Percentiles rank a stretch among this genome's conserved stretches.
Evolutionary conservation across 2,797 vertebrate genomes (phyloP).

Genomic region (Podarcis siculus): DNA sequence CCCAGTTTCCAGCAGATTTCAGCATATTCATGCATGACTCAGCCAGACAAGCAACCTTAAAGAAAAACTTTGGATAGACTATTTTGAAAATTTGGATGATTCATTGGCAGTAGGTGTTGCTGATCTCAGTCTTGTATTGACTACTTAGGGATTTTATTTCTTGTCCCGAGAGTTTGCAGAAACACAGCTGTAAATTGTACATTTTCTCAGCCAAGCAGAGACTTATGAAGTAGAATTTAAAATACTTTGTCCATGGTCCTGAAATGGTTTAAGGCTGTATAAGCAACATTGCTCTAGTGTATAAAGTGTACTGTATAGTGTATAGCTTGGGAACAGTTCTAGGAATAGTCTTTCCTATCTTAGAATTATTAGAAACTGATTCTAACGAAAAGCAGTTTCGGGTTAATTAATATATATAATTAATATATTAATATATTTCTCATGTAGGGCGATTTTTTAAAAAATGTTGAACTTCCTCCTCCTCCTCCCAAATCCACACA

Average conservation of each 20-base stretch:
- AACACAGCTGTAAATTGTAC: neutral
- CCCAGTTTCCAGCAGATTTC: neutral
- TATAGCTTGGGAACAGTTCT: too few relatives aligned
- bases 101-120: neutral
- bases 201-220: neutral
- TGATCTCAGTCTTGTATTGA: too few relatives aligned
- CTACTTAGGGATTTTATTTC: neutral
- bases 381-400: neutral
- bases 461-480: neutral
- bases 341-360: neutral
- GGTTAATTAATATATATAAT: neutral
- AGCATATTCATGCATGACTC: neutral
- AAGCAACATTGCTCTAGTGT: neutral
- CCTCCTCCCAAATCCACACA: too few relatives aligned
- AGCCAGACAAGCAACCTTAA: neutral
- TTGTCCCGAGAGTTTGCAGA: neutral
- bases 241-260: neutral
- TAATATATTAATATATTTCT: neutral
- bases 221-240: neutral
- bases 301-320: too few relatives aligned
- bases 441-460: neutral
- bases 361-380: neutral
- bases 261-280: neutral
- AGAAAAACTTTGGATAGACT: slow-evolving; percentile 6
- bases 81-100: neutral